Evolutionary conservation across 2,797 vertebrate species (phyloP).

Genomic region (Octomys mimax): DNA sequence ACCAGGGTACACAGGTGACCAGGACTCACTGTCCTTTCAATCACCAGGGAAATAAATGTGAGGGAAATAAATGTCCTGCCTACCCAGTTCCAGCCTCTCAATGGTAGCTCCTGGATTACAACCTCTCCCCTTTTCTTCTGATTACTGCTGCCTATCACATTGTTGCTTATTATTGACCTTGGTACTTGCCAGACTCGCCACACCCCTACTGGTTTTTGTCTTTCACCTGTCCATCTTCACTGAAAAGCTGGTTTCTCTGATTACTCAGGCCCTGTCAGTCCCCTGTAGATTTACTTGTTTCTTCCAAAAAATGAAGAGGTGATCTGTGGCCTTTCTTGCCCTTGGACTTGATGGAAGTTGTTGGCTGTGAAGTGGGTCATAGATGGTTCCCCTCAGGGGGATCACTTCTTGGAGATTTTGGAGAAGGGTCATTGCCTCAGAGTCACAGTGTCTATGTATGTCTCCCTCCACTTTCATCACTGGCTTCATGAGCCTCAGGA

Average conservation of each 20-base stretch:
- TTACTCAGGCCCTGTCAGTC: not conserved
- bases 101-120: not conserved
- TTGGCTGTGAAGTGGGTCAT: not conserved
- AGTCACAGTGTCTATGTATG: not conserved
- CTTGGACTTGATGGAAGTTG: conserved; percentile 10
- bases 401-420: not conserved
- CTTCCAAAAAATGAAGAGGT: not conserved
- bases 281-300: conserved; percentile 6
- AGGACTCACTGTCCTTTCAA: not conserved
- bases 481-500: not conserved
- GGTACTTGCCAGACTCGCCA: conserved; percentile 20
- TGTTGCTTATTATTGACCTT: conserved; percentile 49
- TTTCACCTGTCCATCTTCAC: conserved; percentile 29
- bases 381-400: not conserved
- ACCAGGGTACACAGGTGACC: not conserved
- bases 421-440: not conserved
- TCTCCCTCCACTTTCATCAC: not conserved
- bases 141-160: conserved; percentile 50
- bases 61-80: not conserved
- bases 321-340: conserved; percentile 35
- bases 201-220: conserved; percentile 56
- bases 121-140: not conserved
- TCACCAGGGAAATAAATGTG: not conserved
- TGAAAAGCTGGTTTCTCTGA: conserved; percentile 46
- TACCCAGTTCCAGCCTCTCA: not conserved